These are phyloP conservation scores for Caenorhabditis tropicalis DNA, from an alignment of 1,140 invertebrate species.

Conservation along the genomic window DNA sequence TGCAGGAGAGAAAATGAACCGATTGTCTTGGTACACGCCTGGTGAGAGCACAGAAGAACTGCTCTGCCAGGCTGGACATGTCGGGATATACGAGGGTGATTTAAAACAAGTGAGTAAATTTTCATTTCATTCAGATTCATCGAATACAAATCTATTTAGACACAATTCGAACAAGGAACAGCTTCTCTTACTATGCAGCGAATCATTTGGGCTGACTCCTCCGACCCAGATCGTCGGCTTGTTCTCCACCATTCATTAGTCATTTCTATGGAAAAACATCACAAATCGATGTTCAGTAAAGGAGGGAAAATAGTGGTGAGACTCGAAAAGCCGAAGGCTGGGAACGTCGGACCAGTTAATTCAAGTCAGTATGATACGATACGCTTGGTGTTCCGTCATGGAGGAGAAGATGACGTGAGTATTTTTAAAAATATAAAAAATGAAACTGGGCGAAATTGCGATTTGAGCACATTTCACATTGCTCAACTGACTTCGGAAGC, in stretches of 20 bases:
- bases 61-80: conserved; percentile 68
- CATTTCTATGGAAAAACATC: conserved; percentile 67
- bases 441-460: too few species aligned
- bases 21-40: conserved; percentile 67
- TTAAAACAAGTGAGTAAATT: conserved; percentile 62
- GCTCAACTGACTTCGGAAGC: too few species aligned
- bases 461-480: too few species aligned
- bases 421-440: background rate
- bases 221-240: conserved; percentile 68
- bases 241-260: conserved; percentile 71
- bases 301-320: conserved; percentile 81
- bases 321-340: conserved; percentile 76
- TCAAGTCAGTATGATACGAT: conserved; percentile 59
- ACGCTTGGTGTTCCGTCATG: conserved; percentile 65
- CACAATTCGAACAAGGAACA: conserved; percentile 70
- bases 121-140: background rate
- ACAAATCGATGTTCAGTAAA: conserved; percentile 71
- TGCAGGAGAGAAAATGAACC: conserved; percentile 61
- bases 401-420: conserved; percentile 72
- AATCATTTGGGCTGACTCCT: conserved; percentile 70
- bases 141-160: conserved; percentile 48
- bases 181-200: conserved; percentile 69
- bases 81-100: conserved; percentile 71
- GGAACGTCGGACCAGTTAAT: conserved; percentile 62
- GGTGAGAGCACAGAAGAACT: conserved; percentile 71